Evolutionary conservation across 2,797 vertebrate species (phyloP).

Genomic region (Mareca strepera): DNA sequence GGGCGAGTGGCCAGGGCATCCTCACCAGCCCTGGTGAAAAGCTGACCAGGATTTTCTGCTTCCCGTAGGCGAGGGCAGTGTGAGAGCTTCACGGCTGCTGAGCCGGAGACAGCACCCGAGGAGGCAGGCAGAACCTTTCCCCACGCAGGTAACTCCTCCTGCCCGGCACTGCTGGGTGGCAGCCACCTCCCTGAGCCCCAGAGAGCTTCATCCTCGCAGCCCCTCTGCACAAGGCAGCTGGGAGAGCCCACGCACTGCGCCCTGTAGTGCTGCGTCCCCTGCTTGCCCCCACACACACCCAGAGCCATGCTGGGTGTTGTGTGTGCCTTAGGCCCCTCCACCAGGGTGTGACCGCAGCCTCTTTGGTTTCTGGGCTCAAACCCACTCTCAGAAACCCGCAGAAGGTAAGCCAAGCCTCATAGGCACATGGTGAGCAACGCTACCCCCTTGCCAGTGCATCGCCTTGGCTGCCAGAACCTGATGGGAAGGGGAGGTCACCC

Average conservation of each 20-base stretch:
- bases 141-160: background rate
- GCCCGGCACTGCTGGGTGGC: background rate
- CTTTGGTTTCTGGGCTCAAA: background rate
- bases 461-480: background rate
- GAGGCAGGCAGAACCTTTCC: background rate
- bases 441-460: background rate
- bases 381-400: background rate
- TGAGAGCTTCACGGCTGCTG: background rate
- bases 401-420: background rate
- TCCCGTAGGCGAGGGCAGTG: background rate
- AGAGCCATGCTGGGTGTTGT: fast-evolving
- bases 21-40: background rate
- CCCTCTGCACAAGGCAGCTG: background rate
- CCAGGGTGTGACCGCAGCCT: background rate
- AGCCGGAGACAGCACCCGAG: background rate
- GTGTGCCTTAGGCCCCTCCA: background rate
- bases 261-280: too few relatives aligned
- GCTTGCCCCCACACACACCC: background rate
- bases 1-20: fast-evolving
- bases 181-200: background rate
- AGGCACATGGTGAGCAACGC: background rate
- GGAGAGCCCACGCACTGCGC: background rate
- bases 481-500: too few relatives aligned
- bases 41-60: background rate
- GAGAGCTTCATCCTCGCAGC: background rate